Evolutionary conservation across 2,113 vertebrate species (phyloP).

Genomic region (Carlito syrichta): DNA sequence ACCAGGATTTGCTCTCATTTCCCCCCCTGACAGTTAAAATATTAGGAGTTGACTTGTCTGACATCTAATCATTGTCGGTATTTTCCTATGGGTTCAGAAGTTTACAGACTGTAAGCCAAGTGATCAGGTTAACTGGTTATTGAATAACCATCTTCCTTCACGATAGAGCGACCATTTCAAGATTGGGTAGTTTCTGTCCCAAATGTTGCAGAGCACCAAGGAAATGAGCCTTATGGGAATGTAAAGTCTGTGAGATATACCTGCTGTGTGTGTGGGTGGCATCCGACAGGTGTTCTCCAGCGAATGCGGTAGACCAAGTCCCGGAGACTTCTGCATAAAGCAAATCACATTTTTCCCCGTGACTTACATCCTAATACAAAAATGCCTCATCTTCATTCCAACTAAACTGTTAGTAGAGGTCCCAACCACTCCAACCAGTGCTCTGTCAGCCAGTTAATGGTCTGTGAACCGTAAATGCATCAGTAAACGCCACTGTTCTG

Average conservation of each 20-base stretch:
- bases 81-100: neutral
- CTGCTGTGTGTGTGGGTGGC: neutral
- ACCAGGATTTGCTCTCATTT: neutral
- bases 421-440: neutral
- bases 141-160: neutral
- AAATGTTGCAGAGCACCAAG: neutral
- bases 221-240: neutral
- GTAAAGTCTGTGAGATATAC: neutral
- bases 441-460: neutral
- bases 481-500: neutral
- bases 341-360: neutral
- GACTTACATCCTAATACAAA: neutral
- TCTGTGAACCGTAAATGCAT: neutral
- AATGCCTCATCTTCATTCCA: neutral
- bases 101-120: neutral
- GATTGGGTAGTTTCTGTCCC: neutral
- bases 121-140: neutral
- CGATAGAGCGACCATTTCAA: neutral
- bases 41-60: neutral
- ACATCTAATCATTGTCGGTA: neutral
- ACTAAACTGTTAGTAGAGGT: neutral
- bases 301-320: fast-evolving
- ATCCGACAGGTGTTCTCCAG: neutral
- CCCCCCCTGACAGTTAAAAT: neutral
- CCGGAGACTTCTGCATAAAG: neutral